Base-by-base conservation (phyloP, 2,797 vertebrate species). In the Premnoplex brunnescens region DNA sequence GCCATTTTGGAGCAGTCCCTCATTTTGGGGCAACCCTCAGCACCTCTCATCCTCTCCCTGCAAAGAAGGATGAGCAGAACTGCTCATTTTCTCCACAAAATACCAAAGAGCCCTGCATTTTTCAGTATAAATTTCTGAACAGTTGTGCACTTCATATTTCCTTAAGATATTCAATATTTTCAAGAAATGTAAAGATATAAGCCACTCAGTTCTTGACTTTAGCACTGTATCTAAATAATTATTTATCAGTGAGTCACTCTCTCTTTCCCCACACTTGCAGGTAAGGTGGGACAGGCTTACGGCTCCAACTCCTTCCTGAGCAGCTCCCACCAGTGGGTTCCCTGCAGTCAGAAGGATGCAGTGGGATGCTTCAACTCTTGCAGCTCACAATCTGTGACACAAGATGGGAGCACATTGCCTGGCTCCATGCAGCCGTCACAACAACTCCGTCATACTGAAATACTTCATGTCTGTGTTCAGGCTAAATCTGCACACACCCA, bases 361-460 rank as follows among this genome's bases (percentile, higher is more conserved):
- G 37, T 10, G 24, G 37, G 51, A 54, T n/a, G 62, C 41, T 85
- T 34, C 58, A 48, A 30, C 32, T 37, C 26, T 23, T 41, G 41
- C 4, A 3, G 46, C 62, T 56, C 36, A 5, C 8, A 9, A 11
- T 32, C 26, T 0, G 0, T 2, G 5, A 19, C 63, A 54, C 11
- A 7, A 48, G 44, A 24, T 5, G 6, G 44, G 34, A 68, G 22
- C 3, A 0, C 20, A 1, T 9, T 58, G 52, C 43, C 36, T 62
- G 14, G 32, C 51, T 43, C 62, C 49, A 6, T 3, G 14, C 26
- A 66, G 46, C 36, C 48, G 13, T 8, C 20, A 8, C 17, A 58
- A 48, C 64, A 83, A 7, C 32, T 46, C 30, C 5, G 27, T 17
- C 7, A 5, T 13, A 8, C 9, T 34, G 24, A 76, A 73, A 39